A percentile compares a stretch with the other conserved stretches of the same genome.
Evolutionary conservation across 2,113 vertebrate genomes (phyloP).

Genomic region (Turdus rufiventris): DNA sequence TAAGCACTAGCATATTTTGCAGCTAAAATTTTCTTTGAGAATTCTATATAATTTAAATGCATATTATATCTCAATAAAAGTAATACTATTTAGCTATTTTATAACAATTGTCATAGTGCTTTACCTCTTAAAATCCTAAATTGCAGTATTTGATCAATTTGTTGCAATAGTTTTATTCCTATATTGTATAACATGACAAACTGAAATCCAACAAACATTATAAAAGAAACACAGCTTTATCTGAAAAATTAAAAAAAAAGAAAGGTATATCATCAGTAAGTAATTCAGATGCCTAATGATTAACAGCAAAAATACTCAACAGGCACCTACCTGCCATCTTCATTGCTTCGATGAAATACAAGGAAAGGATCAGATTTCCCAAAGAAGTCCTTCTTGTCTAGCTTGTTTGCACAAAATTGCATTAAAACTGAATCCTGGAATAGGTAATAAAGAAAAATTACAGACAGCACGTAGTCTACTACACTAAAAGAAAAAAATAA

Average conservation of each 20-base stretch:
- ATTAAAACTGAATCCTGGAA: constrained; percentile 85
- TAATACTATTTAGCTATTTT: background rate
- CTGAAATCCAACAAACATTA: background rate
- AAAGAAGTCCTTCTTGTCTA: constrained; percentile 91
- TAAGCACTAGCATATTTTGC: background rate
- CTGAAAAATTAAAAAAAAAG: background rate
- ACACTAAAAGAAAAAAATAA: background rate
- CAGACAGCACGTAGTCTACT: background rate
- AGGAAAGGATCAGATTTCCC: constrained; percentile 89
- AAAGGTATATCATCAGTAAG: background rate
- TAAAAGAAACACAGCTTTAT: background rate
- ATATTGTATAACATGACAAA: background rate
- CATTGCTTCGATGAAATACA: constrained; percentile 87
- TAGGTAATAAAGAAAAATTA: background rate
- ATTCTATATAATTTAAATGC: background rate
- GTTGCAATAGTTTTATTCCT: background rate
- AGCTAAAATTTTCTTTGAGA: background rate
- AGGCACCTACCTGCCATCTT: constrained; percentile 80
- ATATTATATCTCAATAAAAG: background rate
- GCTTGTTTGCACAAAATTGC: constrained; percentile 88
- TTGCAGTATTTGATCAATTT: background rate
- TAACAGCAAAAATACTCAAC: background rate
- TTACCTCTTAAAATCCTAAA: background rate
- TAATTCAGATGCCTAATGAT: background rate
- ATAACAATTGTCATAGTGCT: background rate